phyloP scores from a whole-genome alignment of 2,113 vertebrate species.

The Corythoichthys intestinalis region DNA sequence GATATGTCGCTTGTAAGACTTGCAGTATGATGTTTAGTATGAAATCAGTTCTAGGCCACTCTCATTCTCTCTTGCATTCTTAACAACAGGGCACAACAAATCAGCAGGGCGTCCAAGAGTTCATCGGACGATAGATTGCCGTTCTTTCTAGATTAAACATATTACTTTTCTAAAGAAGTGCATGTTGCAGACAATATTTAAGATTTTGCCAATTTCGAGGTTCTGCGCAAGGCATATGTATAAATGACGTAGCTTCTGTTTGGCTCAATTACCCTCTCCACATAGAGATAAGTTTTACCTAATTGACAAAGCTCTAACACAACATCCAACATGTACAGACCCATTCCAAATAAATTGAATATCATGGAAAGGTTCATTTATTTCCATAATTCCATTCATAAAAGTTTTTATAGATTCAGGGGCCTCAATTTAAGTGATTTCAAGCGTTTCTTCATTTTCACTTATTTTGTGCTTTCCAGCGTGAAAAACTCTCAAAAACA shows the following conservation, averaged over 20 bases:
- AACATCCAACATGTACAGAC: neutral
- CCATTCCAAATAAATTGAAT: neutral
- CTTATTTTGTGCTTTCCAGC: too few relatives aligned
- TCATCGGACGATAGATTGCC: neutral
- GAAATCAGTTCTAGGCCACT: neutral
- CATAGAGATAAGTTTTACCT: neutral
- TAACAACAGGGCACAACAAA: neutral
- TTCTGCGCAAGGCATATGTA: neutral
- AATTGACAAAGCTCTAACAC: neutral
- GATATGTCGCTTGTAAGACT: slow-evolving; percentile 15
- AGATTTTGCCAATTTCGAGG: neutral
- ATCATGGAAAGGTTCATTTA: too few relatives aligned
- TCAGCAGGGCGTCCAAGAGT: slow-evolving; percentile 12
- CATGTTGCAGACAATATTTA: neutral
- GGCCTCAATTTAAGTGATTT: too few relatives aligned
- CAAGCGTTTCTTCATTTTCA: too few relatives aligned
- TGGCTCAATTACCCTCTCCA: neutral
- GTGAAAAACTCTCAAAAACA: too few relatives aligned
- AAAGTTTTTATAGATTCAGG: too few relatives aligned
- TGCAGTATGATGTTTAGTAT: neutral
- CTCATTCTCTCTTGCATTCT: neutral
- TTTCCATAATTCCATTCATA: too few relatives aligned
- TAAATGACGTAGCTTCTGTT: neutral
- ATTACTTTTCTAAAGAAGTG: neutral
- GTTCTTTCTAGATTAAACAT: neutral